Evolutionary conservation across 2,888 invertebrate species (phyloP), one percentile per base, ranked within the genome.

Genomic region (Plagodis pulveraria): DNA sequence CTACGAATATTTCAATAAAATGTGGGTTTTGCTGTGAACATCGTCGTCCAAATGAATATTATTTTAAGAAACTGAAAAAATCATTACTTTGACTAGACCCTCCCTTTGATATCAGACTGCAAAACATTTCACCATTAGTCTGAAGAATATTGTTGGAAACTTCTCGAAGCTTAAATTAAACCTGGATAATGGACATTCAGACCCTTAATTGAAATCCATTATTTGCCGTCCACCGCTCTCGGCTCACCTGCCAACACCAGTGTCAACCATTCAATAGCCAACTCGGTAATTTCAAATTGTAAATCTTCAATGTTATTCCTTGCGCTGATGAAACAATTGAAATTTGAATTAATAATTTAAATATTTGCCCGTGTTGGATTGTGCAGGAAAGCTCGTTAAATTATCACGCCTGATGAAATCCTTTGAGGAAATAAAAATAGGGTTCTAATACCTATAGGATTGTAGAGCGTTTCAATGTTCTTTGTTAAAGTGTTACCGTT

Each of bases 251-350:
- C 48, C 60, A 56, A 50, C 45, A 47, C 43, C 46, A 52, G 41
- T 56, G 55, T 58, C 51, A 62, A 56, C 56, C 52, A 47, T 54
- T 55, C 55, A 62, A 60, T 62, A 48, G 22, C 47, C 52, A 51
- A 57, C 48, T 53, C 49, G 36, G 42, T 32, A 42, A 58, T 47
- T 47, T 47, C 35, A 34, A 58, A 42, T 50, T 54, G 50, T 50
- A 54, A 53, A 52, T 43, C 49, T 54, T 42, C 35, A 49, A 42
- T 46, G 53, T 47, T 50, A 46, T 48, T 10, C 50, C 44, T 8
- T 48, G 47, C 56, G 50, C 56, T 63, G 59, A 65, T 69, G 52
- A 63, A 68, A 62, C 62, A 64, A 64, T 63, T 63, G 48, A 63
- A 63, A 65, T 60, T 62, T n/a, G 38, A 50, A 51, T 50, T 55